Percentiles rank a stretch among this genome's conserved stretches.
phyloP scores from a whole-genome alignment of 2,113 vertebrate species.

The Parus major region DNA sequence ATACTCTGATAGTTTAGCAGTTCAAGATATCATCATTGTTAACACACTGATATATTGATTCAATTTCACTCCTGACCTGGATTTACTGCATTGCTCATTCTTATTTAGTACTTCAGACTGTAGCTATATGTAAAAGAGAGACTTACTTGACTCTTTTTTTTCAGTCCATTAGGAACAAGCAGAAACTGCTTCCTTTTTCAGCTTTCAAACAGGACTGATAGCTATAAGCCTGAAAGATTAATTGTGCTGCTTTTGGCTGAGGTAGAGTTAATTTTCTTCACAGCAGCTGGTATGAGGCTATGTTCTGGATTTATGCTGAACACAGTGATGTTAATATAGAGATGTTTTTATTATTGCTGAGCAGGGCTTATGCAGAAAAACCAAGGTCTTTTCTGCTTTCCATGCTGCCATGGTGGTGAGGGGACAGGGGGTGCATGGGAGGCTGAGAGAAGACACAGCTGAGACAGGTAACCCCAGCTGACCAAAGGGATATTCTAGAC shows the following conservation, averaged over 20 bases:
- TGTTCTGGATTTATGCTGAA: background rate
- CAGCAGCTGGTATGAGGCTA: background rate
- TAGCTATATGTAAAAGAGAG: background rate
- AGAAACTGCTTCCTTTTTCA: background rate
- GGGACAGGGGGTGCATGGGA: too few relatives aligned
- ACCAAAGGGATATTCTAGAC: background rate
- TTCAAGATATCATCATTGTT: constrained; percentile 30
- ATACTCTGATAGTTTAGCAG: constrained; percentile 40
- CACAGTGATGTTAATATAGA: background rate
- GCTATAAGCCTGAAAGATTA: background rate
- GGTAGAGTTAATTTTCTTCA: background rate
- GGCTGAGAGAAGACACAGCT: background rate
- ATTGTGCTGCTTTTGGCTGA: background rate
- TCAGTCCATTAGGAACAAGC: background rate
- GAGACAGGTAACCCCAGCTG: background rate
- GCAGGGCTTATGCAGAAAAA: background rate
- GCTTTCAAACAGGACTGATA: background rate
- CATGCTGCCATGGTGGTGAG: background rate
- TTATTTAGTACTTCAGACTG: constrained; percentile 11
- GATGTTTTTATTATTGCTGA: background rate
- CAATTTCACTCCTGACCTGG: constrained; percentile 44
- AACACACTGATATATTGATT: constrained; percentile 15
- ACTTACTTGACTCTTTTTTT: background rate
- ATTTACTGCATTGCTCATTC: constrained; percentile 33
- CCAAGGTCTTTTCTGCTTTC: background rate